Conservation (phyloP, 2,888 invertebrate species). For the Caenorhabditis afra region DNA sequence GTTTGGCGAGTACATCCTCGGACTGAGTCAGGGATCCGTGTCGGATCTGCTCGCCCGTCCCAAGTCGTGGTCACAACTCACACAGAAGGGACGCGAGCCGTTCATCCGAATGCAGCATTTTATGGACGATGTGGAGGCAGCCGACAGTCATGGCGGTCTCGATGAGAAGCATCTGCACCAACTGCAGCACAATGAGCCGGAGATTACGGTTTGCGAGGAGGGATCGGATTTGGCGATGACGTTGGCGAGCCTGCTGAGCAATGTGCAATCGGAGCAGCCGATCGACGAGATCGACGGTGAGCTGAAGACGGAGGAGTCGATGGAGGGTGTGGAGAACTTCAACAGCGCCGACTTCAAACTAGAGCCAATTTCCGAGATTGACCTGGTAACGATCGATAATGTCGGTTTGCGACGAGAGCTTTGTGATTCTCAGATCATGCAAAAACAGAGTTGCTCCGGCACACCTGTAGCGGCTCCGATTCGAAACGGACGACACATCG, state of each 20-base stretch:
- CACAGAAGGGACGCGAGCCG: conserved; percentile 91
- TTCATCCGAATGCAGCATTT: conserved; percentile 99
- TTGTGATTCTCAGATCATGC: conserved; percentile 33
- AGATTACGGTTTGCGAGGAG: conserved; percentile 82
- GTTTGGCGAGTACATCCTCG: conserved; percentile 98
- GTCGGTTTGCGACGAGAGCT: neutral
- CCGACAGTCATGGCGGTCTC: conserved; percentile 81
- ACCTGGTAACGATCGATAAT: conserved; percentile 12
- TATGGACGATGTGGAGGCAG: conserved; percentile 82
- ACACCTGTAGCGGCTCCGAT: conserved; percentile 24
- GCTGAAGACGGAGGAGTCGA: neutral
- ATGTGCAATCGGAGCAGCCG: conserved; percentile 8
- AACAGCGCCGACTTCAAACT: neutral
- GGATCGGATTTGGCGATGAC: conserved; percentile 51
- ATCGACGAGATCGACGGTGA: neutral
- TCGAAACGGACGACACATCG: neutral
- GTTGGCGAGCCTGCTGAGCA: conserved; percentile 23
- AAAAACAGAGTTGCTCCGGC: conserved; percentile 14
- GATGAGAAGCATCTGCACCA: conserved; percentile 97
- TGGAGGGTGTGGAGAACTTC: too few species aligned
- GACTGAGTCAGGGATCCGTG: conserved; percentile 95
- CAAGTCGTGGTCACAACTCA: conserved; percentile 99
- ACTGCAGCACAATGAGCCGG: too few species aligned
- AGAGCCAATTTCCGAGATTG: conserved; percentile 35
- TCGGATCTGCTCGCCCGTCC: conserved; percentile 96